Evolutionary conservation across 2,888 invertebrate species (phyloP).

Genomic region (Drosophila pullipes): DNA sequence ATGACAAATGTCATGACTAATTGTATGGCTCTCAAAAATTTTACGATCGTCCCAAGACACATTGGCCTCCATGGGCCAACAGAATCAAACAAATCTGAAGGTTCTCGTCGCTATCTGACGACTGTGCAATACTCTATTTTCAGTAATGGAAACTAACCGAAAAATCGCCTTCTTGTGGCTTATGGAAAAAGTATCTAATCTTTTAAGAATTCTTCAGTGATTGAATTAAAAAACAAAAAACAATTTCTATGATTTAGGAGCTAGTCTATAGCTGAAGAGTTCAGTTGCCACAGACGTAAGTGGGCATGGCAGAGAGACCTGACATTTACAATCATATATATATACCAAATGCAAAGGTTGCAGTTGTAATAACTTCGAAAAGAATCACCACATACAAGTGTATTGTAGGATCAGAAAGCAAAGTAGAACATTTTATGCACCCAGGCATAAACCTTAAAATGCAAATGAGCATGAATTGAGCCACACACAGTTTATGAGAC

Average conservation of each 20-base stretch:
- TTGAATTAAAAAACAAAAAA: not conserved
- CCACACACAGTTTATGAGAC: constrained; percentile 39
- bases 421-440: constrained; percentile 22
- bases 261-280: not conserved
- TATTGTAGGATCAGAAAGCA: not conserved
- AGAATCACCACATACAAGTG: not conserved
- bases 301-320: not conserved
- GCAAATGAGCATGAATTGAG: constrained; percentile 19
- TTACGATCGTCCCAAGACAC: constrained; percentile 51
- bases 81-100: constrained; percentile 14
- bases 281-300: not conserved
- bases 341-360: not conserved
- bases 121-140: not conserved
- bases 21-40: constrained; percentile 70
- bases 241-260: not conserved
- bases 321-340: not conserved
- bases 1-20: constrained; percentile 74
- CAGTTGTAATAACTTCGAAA: not conserved
- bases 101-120: accelerated
- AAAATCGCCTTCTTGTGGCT: not conserved
- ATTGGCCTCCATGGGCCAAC: constrained; percentile 29
- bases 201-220: not conserved
- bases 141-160: not conserved
- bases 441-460: constrained; percentile 33
- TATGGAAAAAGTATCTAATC: not conserved